These are phyloP conservation scores for Proterorhinus semilunaris DNA, from an alignment of 2,113 vertebrate species.

Conservation along the genomic window DNA sequence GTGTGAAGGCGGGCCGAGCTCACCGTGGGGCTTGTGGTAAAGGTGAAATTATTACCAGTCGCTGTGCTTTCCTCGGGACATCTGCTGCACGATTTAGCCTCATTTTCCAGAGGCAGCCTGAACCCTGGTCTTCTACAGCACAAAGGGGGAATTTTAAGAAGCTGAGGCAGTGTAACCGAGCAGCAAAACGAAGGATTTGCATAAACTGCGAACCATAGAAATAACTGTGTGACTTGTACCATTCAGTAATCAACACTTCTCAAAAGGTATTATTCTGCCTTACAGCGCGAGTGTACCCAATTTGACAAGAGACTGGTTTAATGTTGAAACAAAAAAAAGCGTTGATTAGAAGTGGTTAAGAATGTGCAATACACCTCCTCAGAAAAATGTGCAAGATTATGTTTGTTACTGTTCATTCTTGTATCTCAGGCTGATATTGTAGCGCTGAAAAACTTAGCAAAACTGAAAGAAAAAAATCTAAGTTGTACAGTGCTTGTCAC, in stretches of 20 bases:
- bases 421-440: no score
- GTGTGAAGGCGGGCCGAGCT: conserved; percentile 10
- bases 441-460: no score
- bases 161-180: conserved; percentile 22
- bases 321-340: background rate
- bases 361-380: no score
- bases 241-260: conserved; percentile 14
- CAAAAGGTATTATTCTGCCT: conserved; percentile 9
- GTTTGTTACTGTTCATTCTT: no score
- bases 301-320: background rate
- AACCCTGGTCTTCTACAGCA: conserved; percentile 34
- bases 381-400: no score
- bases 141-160: conserved; percentile 20
- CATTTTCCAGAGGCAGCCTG: conserved; percentile 42
- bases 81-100: conserved; percentile 35
- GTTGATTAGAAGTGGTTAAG: no score
- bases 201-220: conserved; percentile 16
- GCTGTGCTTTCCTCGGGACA: conserved; percentile 33
- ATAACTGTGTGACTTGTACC: background rate
- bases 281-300: background rate
- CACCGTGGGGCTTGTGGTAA: conserved; percentile 20
- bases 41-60: conserved; percentile 46
- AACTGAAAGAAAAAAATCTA: no score
- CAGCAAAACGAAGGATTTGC: conserved; percentile 24
- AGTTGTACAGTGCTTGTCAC: no score